Percentiles rank a stretch among this genome's conserved stretches.
Conservation (phyloP, 2,113 vertebrate species). For the Mesoclemmys tuberculata region DNA sequence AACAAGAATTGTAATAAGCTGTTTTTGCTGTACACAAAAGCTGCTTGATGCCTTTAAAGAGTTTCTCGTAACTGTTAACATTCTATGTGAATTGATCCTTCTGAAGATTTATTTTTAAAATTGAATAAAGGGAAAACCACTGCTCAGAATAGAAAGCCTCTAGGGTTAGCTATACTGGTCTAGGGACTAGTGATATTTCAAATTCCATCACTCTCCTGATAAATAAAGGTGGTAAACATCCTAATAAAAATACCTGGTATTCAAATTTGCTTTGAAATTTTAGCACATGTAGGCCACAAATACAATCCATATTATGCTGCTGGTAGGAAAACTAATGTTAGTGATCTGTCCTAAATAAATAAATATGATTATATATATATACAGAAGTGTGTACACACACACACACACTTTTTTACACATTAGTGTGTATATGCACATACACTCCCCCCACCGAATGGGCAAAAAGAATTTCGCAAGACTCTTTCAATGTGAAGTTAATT, state of each 20-base stretch:
- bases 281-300: background rate
- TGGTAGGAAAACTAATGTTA: background rate
- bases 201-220: background rate
- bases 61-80: background rate
- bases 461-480: too few relatives aligned
- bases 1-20: background rate
- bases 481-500: too few relatives aligned
- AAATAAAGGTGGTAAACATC: background rate
- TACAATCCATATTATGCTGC: background rate
- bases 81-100: rapidly evolving
- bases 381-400: too few relatives aligned
- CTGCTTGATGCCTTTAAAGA: background rate
- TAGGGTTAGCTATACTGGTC: background rate
- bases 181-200: background rate
- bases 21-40: background rate
- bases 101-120: background rate
- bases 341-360: too few relatives aligned
- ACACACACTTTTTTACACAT: too few relatives aligned
- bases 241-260: background rate
- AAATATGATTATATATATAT: too few relatives aligned
- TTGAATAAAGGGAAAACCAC: background rate
- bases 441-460: too few relatives aligned
- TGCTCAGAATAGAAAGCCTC: background rate
- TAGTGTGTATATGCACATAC: too few relatives aligned
- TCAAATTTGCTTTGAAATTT: background rate